phyloP scores from a whole-genome alignment of 1,140 invertebrate species.

The Pinna nobilis region DNA sequence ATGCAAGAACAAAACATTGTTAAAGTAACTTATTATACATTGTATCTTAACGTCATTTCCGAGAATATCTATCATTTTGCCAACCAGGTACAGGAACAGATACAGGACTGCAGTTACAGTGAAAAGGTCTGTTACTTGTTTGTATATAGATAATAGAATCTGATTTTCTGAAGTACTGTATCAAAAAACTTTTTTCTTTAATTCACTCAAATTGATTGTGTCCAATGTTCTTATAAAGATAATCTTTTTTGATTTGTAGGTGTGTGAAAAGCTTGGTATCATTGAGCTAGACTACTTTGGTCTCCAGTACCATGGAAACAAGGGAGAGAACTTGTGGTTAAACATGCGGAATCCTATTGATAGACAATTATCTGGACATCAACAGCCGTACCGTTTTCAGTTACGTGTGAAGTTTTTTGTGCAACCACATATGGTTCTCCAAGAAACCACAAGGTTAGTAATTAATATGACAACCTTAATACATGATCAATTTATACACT shows the following conservation, averaged over 20 bases:
- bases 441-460: conserved; percentile 85
- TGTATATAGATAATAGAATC: too few species aligned
- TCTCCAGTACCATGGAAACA: conserved; percentile 81
- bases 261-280: conserved; percentile 86
- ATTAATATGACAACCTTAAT: too few species aligned
- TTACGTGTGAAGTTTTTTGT: conserved; percentile 92
- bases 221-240: background rate
- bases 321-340: conserved; percentile 87
- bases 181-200: background rate
- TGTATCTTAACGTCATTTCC: too few species aligned
- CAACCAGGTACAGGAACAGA: too few species aligned
- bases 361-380: conserved; percentile 81
- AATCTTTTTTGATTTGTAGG: conserved; percentile 78
- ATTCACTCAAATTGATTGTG: background rate
- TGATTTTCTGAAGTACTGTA: too few species aligned
- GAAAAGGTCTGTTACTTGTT: too few species aligned
- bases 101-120: too few species aligned
- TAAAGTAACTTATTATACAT: too few species aligned
- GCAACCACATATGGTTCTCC: conserved; percentile 88
- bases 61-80: too few species aligned
- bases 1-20: too few species aligned
- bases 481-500: too few species aligned
- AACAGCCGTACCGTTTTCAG: conserved; percentile 79
- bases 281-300: conserved; percentile 93
- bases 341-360: conserved; percentile 89